Conservation (phyloP, 35 echinoderm and acorn worm genomes). For the Ptychodera flava region DNA sequence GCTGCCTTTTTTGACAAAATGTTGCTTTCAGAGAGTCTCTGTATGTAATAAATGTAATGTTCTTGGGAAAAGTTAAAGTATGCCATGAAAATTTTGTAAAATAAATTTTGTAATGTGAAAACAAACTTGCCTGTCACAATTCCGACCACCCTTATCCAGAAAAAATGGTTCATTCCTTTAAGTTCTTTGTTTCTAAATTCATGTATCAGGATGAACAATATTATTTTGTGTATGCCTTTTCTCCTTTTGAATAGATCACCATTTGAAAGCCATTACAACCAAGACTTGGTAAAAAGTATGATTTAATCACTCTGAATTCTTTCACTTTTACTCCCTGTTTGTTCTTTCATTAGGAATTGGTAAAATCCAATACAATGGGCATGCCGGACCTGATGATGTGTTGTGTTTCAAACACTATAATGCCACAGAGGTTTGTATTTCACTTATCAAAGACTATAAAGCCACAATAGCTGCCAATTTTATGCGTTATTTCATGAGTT, state of each 20-base stretch:
- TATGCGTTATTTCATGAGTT: too few species aligned
- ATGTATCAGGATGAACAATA: neutral
- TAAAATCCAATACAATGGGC: slow-evolving; percentile 72
- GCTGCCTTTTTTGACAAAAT: too few species aligned
- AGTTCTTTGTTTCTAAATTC: neutral
- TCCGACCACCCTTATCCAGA: too few species aligned
- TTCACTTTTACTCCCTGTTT: neutral
- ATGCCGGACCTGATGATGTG: slow-evolving; percentile 61
- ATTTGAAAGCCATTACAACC: neutral
- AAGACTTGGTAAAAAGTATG: neutral
- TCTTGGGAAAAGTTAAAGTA: too few species aligned
- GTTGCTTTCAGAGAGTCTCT: too few species aligned
- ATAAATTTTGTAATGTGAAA: too few species aligned
- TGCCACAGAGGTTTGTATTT: slow-evolving; percentile 52
- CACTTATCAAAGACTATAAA: neutral
- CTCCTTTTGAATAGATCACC: too few species aligned
- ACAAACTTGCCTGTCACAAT: too few species aligned
- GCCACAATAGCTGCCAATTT: neutral
- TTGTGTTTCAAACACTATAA: slow-evolving; percentile 86
- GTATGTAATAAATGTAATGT: too few species aligned
- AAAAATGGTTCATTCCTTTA: neutral
- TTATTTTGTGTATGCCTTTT: neutral
- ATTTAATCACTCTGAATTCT: too few species aligned
- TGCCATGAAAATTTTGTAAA: too few species aligned
- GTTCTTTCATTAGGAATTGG: slow-evolving; percentile 41